These are phyloP conservation scores for Dolichopus griseipennis DNA, from an alignment of 2,888 invertebrate genomes.

Conservation along the genomic window DNA sequence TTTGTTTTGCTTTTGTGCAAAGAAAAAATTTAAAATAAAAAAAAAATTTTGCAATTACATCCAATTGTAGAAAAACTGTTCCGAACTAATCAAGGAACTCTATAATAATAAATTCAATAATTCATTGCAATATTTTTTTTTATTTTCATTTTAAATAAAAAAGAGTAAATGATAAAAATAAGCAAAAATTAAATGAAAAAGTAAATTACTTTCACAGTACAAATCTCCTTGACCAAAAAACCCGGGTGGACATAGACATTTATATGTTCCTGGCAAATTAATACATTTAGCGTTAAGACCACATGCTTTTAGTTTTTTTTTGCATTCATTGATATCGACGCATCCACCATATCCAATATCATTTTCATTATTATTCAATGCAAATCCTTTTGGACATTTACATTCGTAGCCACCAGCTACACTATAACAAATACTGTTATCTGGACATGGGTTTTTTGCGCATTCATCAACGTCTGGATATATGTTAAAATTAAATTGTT, in stretches of 20 bases:
- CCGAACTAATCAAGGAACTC: no score
- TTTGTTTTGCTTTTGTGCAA: constrained; percentile 14
- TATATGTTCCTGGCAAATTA: constrained; percentile 71
- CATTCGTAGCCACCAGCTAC: constrained; percentile 67
- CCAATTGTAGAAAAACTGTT: no score
- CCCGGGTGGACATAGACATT: constrained; percentile 66
- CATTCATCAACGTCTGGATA: constrained; percentile 65
- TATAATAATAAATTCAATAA: no score
- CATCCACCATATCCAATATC: constrained; percentile 48
- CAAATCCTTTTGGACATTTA: constrained; percentile 62
- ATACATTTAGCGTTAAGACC: constrained; percentile 70
- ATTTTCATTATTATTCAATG: constrained; percentile 40
- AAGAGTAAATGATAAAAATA: not conserved
- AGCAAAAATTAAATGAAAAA: constrained; percentile 10
- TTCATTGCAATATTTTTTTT: not conserved
- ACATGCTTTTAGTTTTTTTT: constrained; percentile 52
- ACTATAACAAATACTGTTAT: constrained; percentile 64
- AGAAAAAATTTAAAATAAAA: not conserved
- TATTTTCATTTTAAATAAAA: not conserved
- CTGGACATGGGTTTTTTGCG: constrained; percentile 57
- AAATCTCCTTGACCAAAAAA: constrained; percentile 66
- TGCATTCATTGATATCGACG: constrained; percentile 67
- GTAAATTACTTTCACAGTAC: constrained; percentile 66
- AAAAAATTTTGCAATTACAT: not conserved
- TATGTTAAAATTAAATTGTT: not conserved